Base-by-base conservation (phyloP, 2,113 vertebrate genomes). In the Mugil cephalus region DNA sequence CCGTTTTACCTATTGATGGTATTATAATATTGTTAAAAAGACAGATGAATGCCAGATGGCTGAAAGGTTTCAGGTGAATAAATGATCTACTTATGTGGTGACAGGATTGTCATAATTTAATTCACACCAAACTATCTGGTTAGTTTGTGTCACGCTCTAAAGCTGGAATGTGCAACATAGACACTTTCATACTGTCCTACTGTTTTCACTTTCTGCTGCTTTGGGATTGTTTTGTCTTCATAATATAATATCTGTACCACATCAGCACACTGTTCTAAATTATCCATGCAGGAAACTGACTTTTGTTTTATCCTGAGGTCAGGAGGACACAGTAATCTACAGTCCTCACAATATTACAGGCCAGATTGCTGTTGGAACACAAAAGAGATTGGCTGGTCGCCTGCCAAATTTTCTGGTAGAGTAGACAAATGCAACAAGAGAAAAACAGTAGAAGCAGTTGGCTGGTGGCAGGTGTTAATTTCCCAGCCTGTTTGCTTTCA, bases 381-480 rank as follows among this genome's bases (percentile, higher is more conserved):
- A 78, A 45, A 79, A 35, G 51, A 67, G 46, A 70, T 47, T 15
- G 69, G 51, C 75, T 82, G 80, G 78, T 82, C 13, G 15, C 52
- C 74, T 56, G 82, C 82, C 80, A 80, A 17, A 19, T 85, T 13
- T 70, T 79, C 81, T 68, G 65, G 58, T 76, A 38, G 74, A 85
- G 82, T 79, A 59, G 71, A 47, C 65, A 72, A 76, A 82, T 6
- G 40, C 71, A 54, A 43, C 71, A 74, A 59, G 70, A 78, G 68
- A 54, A 46, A 73, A 77, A 58, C 81, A 77, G 72, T 47, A 17
- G 74, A 60, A 78, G 77, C 69, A 70, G 85, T 87, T 79, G 82
- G 82, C 85, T 74, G 82, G 69, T 82, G 80, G 85, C 88, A 84
- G 85, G 83, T 85, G 85, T 81, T 80, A 43, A 82, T 86, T 85